These are phyloP conservation scores for Heliconius aoede DNA, from an alignment of 2,888 invertebrate species.

Conservation along the genomic window DNA sequence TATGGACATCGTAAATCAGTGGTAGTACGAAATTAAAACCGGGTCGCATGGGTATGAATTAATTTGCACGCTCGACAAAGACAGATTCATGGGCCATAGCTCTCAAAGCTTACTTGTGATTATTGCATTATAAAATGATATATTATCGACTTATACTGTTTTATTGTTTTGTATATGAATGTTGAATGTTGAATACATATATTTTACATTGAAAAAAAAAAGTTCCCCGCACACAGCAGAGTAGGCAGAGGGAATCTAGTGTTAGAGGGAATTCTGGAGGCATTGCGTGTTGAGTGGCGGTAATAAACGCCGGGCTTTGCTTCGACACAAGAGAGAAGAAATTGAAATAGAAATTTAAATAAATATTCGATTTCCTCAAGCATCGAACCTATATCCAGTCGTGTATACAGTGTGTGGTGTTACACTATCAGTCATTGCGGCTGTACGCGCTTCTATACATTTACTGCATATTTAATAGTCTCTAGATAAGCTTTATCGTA, in stretches of 20 bases:
- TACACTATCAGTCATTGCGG: no score
- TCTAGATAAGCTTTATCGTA: conserved; percentile 3
- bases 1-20: conserved; percentile 77
- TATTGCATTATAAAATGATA: conserved; percentile 36
- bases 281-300: no score
- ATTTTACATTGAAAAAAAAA: no score
- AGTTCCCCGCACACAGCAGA: no score
- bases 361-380: no score
- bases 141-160: conserved; percentile 20
- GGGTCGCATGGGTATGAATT: conserved; percentile 67
- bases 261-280: no score
- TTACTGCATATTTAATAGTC: neutral
- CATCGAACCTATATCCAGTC: no score
- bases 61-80: conserved; percentile 70
- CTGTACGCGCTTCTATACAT: neutral
- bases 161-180: neutral
- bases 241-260: no score
- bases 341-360: no score
- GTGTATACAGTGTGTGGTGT: no score
- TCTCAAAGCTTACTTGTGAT: conserved; percentile 54
- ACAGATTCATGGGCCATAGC: conserved; percentile 70
- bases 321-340: no score
- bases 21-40: conserved; percentile 76
- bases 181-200: neutral
- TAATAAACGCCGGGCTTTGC: no score